Conservation (phyloP, 2,797 vertebrate species). For the Pantherophis vulpinus region DNA sequence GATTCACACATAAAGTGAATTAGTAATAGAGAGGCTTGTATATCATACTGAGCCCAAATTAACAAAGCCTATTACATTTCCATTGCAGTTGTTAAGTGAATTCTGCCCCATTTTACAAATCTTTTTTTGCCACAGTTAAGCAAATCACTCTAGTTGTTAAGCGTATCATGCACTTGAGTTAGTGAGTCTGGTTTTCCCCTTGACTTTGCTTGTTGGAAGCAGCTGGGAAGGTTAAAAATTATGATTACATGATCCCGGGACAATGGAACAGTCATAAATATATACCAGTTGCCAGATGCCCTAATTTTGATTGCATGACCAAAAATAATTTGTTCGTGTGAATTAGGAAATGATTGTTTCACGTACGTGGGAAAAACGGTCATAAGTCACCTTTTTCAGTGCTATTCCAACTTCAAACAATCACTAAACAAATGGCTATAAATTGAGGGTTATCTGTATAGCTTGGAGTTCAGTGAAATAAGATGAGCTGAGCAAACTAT, state of each 20-base stretch:
- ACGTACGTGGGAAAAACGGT: background rate
- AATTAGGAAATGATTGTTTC: background rate
- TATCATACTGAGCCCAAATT: background rate
- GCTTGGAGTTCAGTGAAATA: background rate
- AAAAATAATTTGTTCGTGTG: background rate
- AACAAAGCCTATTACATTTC: background rate
- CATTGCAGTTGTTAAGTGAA: background rate
- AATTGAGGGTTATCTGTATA: background rate
- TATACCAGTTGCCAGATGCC: background rate
- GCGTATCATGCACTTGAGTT: background rate
- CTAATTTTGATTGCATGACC: background rate
- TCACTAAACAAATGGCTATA: background rate
- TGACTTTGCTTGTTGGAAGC: too few relatives aligned
- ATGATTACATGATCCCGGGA: background rate
- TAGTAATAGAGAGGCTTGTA: background rate
- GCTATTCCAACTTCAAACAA: background rate
- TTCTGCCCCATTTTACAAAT: background rate
- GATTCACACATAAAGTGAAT: background rate
- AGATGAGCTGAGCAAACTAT: background rate
- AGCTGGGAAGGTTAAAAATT: too few relatives aligned
- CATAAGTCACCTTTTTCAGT: background rate
- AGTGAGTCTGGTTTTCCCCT: background rate
- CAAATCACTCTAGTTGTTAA: background rate
- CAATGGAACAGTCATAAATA: background rate
- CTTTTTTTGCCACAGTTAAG: background rate